These are phyloP conservation scores for Plecturocebus donacophilus DNA, from an alignment of 2,113 vertebrate genomes.

Conservation along the genomic window DNA sequence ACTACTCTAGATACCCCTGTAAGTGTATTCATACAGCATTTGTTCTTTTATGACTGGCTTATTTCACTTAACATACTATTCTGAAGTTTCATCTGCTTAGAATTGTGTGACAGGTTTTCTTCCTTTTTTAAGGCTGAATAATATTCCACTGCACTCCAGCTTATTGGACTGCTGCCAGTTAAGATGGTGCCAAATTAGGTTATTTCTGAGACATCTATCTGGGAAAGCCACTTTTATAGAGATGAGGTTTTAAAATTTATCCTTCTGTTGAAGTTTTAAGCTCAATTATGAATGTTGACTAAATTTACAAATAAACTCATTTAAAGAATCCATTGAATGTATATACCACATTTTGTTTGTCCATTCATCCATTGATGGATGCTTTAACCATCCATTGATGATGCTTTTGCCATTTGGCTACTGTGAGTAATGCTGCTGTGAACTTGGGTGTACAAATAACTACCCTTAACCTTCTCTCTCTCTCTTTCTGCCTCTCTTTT, in stretches of 20 bases:
- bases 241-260: conserved; percentile 31
- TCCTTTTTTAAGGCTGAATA: neutral
- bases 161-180: neutral
- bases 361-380: neutral
- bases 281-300: conserved; percentile 51
- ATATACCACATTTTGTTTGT: neutral
- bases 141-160: neutral
- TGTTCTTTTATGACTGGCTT: neutral
- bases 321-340: neutral
- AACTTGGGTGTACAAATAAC: neutral
- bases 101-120: neutral
- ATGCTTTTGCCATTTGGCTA: neutral
- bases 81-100: neutral
- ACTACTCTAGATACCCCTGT: neutral
- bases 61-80: neutral
- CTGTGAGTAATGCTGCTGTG: neutral
- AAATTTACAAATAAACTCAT: conserved; percentile 61
- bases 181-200: neutral
- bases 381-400: neutral
- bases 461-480: neutral
- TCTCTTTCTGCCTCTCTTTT: neutral
- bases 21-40: neutral
- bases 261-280: conserved; percentile 53
- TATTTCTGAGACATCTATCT: neutral
- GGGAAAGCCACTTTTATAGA: neutral